Conservation (phyloP, 92 coral and sea anemone species). For the Umimayanthus kanabou region DNA sequence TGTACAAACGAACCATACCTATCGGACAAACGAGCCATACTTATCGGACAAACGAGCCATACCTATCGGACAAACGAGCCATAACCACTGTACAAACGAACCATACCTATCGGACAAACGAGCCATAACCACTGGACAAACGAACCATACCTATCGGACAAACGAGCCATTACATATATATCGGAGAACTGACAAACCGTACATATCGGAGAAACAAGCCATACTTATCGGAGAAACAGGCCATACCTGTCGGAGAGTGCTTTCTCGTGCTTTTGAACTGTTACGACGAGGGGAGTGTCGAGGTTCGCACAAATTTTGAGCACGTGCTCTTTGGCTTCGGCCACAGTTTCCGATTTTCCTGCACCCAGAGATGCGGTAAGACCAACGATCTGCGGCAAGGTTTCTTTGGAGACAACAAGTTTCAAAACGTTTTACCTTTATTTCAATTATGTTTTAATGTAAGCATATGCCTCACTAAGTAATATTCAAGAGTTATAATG, state of each 20-base stretch:
- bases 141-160: background rate
- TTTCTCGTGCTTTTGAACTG: constrained; percentile 55
- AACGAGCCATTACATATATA: background rate
- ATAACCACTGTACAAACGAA: no score
- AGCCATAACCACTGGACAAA: no score
- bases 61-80: no score
- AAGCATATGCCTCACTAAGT: background rate
- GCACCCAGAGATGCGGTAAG: constrained; percentile 93
- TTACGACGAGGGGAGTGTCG: constrained; percentile 60
- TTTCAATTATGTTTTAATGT: background rate
- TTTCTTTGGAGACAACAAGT: background rate
- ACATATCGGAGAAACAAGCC: background rate
- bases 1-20: no score
- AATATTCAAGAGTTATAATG: no score
- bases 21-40: no score
- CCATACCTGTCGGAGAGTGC: constrained; percentile 30
- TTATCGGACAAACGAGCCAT: no score
- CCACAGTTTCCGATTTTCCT: constrained; percentile 72
- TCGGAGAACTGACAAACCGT: no score
- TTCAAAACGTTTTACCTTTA: background rate
- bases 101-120: no score
- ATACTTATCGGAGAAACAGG: background rate
- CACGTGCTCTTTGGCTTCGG: constrained; percentile 70
- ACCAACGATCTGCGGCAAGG: constrained; percentile 87
- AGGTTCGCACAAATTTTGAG: constrained; percentile 82